Percentiles rank a stretch among this genome's conserved stretches.
Conservation (phyloP, 2,113 vertebrate genomes). For the Trematomus loennbergii region DNA sequence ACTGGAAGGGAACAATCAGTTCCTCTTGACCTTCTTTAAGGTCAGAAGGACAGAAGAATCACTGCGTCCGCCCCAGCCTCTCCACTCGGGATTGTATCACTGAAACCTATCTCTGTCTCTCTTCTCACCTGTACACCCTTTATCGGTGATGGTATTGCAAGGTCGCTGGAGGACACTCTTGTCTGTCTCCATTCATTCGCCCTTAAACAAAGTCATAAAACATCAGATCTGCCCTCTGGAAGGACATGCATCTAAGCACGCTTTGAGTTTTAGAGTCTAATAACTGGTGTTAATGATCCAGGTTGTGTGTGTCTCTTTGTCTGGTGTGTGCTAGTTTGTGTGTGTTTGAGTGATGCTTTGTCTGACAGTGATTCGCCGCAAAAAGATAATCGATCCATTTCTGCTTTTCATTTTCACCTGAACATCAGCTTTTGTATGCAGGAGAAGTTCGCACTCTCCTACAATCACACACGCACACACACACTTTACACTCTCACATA, state of each 20-base stretch:
- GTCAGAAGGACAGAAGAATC: background rate
- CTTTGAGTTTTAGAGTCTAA: slow-evolving; percentile 24
- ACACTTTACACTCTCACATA: background rate
- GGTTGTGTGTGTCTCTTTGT: slow-evolving; percentile 8
- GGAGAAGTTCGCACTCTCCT: slow-evolving; percentile 57
- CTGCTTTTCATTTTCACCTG: slow-evolving; percentile 61
- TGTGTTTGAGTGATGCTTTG: slow-evolving; percentile 19
- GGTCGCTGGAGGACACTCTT: slow-evolving; percentile 18
- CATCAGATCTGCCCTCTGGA: slow-evolving; percentile 16
- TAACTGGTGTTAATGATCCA: slow-evolving; percentile 34
- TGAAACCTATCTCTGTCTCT: slow-evolving; percentile 1
- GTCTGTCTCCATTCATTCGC: background rate
- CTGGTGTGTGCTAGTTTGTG: slow-evolving; percentile 14
- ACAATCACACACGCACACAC: slow-evolving; percentile 44
- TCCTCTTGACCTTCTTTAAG: slow-evolving; percentile 48
- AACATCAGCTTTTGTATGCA: slow-evolving; percentile 70
- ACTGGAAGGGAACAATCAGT: slow-evolving; percentile 34
- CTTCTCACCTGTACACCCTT: slow-evolving; percentile 19
- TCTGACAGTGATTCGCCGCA: slow-evolving; percentile 34
- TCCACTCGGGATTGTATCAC: background rate
- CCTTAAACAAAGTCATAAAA: slow-evolving; percentile 27
- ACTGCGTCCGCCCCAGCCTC: background rate
- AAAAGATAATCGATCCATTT: slow-evolving; percentile 45
- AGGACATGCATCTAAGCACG: slow-evolving; percentile 1
- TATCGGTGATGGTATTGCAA: slow-evolving; percentile 24